Conservation (phyloP, 2,797 vertebrate species). For the Rhinichthys osculus region DNA sequence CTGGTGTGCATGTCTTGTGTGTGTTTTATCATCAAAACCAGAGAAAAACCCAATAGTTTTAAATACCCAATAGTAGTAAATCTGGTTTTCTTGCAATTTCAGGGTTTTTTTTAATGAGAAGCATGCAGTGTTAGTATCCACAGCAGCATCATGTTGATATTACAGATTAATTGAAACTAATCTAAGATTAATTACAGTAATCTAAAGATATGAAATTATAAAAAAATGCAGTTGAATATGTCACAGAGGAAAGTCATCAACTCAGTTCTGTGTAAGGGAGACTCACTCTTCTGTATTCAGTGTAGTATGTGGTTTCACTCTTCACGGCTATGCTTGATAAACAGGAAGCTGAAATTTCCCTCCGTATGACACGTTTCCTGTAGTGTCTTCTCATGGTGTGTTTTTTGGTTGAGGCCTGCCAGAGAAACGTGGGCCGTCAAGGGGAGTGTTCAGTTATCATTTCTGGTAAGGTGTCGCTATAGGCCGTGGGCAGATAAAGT, state of each 20-base stretch:
- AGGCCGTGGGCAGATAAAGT: conserved; percentile 76
- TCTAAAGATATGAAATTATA: neutral
- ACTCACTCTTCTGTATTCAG: neutral
- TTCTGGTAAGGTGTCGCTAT: conserved; percentile 65
- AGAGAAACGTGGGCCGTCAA: conserved; percentile 71
- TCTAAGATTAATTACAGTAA: neutral
- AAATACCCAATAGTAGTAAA: neutral
- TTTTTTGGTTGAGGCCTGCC: conserved; percentile 54
- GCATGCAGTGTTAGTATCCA: neutral
- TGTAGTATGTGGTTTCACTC: conserved; percentile 52
- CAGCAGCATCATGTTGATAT: neutral
- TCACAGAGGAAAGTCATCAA: neutral
- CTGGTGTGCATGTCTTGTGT: neutral
- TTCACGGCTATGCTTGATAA: conserved; percentile 64
- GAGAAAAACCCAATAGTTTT: neutral
- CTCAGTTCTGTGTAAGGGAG: conserved; percentile 12
- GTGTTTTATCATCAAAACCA: neutral
- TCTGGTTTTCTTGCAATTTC: neutral
- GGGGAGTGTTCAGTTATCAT: conserved; percentile 57
- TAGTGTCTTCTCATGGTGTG: conserved; percentile 68
- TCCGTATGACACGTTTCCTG: conserved; percentile 84
- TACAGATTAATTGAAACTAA: neutral
- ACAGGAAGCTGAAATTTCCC: conserved; percentile 82
- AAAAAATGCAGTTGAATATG: neutral
- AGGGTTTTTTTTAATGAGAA: neutral